Conservation (phyloP, 2,113 vertebrate genomes). For the Boulengeromyrus knoepffleri region DNA sequence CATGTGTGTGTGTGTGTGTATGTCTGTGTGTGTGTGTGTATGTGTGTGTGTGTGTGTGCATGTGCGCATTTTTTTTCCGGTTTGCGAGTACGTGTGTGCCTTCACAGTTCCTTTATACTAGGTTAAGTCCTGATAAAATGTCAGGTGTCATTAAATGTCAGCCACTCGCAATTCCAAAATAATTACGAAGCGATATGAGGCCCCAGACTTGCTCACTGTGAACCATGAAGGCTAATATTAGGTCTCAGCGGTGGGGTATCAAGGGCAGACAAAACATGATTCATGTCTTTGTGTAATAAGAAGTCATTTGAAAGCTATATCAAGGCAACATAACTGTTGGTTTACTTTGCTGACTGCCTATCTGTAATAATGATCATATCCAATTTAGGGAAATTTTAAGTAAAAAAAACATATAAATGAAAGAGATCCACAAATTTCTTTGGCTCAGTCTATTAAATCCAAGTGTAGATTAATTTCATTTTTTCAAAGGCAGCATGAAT, state of each 20-base stretch:
- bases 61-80: not conserved
- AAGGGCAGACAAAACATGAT: constrained; percentile 32
- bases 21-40: constrained; percentile 10
- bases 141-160: constrained; percentile 50
- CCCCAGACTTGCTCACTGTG: constrained; percentile 35
- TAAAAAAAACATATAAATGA: constrained; percentile 8
- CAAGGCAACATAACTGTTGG: constrained; percentile 9
- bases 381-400: not conserved
- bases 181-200: constrained; percentile 15
- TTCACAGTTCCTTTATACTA: constrained; percentile 43
- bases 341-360: constrained; percentile 5
- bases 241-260: constrained; percentile 23
- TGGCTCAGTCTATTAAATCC: constrained; percentile 9
- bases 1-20: not conserved
- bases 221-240: constrained; percentile 45
- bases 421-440: not conserved
- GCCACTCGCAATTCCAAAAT: constrained; percentile 25
- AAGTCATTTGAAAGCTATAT: constrained; percentile 2
- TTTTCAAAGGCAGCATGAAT: constrained; percentile 8
- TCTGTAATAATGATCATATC: constrained; percentile 1
- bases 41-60: not conserved
- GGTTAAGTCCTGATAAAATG: constrained; percentile 49
- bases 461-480: constrained; percentile 16
- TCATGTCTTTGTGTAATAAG: constrained; percentile 40
- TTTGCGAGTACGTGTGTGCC: constrained; percentile 31